Evolutionary conservation across 2,888 invertebrate genomes (phyloP).

Genomic region (Hemicrepidius hirtus): DNA sequence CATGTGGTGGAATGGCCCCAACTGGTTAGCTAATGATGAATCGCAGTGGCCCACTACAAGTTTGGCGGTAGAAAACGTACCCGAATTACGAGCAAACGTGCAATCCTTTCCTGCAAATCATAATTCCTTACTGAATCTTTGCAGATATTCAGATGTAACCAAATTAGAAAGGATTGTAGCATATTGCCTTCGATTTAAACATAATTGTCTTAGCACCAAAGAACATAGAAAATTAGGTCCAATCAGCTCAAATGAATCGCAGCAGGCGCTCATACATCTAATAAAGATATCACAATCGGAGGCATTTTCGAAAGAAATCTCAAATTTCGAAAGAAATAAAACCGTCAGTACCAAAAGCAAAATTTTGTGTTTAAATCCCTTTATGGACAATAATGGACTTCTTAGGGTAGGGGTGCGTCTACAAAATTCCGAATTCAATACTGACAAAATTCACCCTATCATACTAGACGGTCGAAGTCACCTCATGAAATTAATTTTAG

Average conservation of each 20-base stretch:
- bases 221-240: background rate
- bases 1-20: constrained; percentile 24
- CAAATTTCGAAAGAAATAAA: background rate
- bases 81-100: background rate
- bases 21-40: background rate
- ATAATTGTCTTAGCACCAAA: background rate
- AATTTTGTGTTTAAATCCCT: constrained; percentile 7
- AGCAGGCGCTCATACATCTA: background rate
- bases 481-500: constrained; percentile 24
- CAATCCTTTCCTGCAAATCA: background rate
- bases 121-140: background rate
- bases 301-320: background rate
- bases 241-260: background rate
- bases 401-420: constrained; percentile 35
- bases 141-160: background rate
- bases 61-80: background rate
- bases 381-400: constrained; percentile 24
- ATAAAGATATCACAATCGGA: background rate
- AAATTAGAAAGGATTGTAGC: background rate
- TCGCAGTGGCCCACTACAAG: background rate
- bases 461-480: constrained; percentile 5
- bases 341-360: constrained; percentile 1
- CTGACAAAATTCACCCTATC: constrained; percentile 35
- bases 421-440: background rate
- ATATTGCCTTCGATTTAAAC: background rate